Evolutionary conservation across 2,113 vertebrate genomes (phyloP).

Genomic region (Mus musculus): DNA sequence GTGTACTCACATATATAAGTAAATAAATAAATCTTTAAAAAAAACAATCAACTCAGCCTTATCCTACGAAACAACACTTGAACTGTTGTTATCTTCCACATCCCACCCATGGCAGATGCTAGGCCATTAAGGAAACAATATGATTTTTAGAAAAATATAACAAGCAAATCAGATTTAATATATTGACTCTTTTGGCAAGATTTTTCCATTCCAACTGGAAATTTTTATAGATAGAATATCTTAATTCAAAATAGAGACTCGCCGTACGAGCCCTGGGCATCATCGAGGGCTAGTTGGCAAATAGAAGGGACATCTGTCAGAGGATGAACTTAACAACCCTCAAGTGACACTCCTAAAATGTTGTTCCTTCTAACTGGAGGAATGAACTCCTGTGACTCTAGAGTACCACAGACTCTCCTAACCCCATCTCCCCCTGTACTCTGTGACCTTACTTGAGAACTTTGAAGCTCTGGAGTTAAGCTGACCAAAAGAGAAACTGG

Average conservation of each 20-base stretch:
- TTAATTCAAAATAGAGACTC: slow-evolving; percentile 27
- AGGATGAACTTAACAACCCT: not conserved
- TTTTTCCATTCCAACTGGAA: slow-evolving; percentile 27
- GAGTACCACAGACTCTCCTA: not conserved
- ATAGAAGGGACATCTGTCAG: not conserved
- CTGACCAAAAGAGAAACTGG: slow-evolving; percentile 4
- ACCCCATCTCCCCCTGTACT: not conserved
- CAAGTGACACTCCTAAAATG: not conserved
- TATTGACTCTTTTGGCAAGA: not conserved
- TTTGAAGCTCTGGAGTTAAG: not conserved
- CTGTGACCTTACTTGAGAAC: not conserved
- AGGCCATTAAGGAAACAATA: not conserved
- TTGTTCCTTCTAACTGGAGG: not conserved
- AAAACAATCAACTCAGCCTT: not conserved
- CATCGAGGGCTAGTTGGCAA: not conserved
- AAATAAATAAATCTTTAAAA: no score
- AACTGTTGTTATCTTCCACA: not conserved
- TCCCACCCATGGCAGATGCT: not conserved
- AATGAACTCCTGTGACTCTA: not conserved
- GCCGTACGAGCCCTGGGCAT: not conserved
- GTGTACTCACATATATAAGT: no score
- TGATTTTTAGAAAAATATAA: not conserved
- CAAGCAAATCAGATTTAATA: slow-evolving; percentile 1
- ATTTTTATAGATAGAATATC: slow-evolving; percentile 4
- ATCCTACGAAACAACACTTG: not conserved